These are phyloP conservation scores for Madoqua kirkii DNA, from an alignment of 2,113 vertebrate species.

Conservation along the genomic window DNA sequence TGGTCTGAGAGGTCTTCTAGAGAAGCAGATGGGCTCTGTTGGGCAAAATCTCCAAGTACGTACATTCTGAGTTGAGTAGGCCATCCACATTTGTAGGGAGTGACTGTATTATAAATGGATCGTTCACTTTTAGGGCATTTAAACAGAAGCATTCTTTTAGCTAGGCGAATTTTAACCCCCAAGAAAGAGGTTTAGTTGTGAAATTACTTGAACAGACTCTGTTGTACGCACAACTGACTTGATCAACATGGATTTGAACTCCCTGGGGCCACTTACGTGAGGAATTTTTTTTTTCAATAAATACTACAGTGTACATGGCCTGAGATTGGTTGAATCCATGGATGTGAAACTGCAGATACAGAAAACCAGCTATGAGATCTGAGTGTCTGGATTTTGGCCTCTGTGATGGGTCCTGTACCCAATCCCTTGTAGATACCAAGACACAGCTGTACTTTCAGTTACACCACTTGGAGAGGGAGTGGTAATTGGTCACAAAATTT, in stretches of 20 bases:
- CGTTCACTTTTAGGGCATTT: neutral
- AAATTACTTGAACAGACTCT: neutral
- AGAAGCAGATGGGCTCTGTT: neutral
- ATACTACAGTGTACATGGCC: neutral
- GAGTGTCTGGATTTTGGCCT: neutral
- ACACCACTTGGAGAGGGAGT: too few species aligned
- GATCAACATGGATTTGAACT: neutral
- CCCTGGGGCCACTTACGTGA: neutral
- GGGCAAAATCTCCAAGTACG: neutral
- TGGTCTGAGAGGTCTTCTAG: neutral
- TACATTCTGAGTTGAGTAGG: neutral
- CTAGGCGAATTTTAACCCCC: neutral
- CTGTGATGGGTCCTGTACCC: neutral
- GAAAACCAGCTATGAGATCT: neutral
- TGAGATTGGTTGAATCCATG: neutral
- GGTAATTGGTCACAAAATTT: neutral
- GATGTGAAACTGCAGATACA: neutral
- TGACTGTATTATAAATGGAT: neutral
- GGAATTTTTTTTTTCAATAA: neutral
- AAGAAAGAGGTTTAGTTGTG: neutral
- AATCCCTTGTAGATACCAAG: neutral
- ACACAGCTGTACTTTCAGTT: neutral
- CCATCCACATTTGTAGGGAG: neutral
- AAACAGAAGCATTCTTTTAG: neutral
- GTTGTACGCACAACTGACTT: neutral